Conservation (phyloP, 2,797 vertebrate species). For the Allobates femoralis region DNA sequence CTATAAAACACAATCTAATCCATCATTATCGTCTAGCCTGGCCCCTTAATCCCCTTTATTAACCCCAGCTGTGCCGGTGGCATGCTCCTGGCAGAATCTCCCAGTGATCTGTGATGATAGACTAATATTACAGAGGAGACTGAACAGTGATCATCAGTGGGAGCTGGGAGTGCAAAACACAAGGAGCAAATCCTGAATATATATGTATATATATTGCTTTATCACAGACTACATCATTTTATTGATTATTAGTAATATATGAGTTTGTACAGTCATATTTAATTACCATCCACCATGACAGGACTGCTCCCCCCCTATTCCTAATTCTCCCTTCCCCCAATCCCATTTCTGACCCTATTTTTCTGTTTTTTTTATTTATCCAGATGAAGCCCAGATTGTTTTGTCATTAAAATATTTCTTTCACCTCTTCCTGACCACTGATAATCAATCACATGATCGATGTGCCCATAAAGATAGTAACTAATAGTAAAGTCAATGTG, state of each 20-base stretch:
- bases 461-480: not conserved
- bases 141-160: no score
- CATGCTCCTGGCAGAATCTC: not conserved
- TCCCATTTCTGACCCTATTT: no score
- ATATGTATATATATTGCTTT: no score
- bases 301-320: no score
- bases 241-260: no score
- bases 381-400: not conserved
- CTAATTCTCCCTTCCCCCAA: no score
- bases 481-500: not conserved
- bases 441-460: not conserved
- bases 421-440: not conserved
- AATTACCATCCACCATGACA: not conserved
- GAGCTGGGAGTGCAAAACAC: no score
- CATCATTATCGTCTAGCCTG: constrained; percentile 1
- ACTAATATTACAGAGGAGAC: not conserved
- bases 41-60: constrained; percentile 2
- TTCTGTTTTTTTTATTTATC: not conserved
- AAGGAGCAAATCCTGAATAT: no score
- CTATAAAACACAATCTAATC: constrained; percentile 28
- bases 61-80: not conserved
- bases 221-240: no score
- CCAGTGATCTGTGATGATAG: not conserved
- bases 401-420: not conserved
- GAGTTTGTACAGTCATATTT: no score